A percentile compares a stretch with the other conserved stretches of the same genome.
Conservation (phyloP, 1,140 invertebrate species). For the Zaprionus nigranus region DNA sequence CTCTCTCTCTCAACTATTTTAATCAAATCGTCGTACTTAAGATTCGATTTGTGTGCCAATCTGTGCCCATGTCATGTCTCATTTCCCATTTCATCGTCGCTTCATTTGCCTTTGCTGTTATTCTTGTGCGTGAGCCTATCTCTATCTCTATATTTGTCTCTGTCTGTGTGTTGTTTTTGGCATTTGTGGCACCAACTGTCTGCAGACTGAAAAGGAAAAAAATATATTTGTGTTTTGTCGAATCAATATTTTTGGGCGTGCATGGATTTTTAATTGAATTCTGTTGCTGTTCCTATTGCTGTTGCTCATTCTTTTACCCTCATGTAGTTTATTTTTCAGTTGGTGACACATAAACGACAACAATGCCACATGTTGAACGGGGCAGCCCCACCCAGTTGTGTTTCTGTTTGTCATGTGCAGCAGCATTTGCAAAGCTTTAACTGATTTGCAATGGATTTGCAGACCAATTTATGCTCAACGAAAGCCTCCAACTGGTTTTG, state of each 20-base stretch:
- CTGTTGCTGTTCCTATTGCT: conserved; percentile 4
- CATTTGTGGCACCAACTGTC: conserved; percentile 31
- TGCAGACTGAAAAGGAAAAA: conserved; percentile 25
- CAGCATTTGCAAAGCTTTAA: conserved; percentile 9
- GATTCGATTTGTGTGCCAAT: conserved; percentile 10
- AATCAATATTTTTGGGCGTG: conserved; percentile 73
- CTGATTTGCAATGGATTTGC: conserved; percentile 16
- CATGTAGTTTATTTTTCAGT: conserved; percentile 14
- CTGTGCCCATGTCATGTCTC: conserved; percentile 42
- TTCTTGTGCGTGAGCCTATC: conserved; percentile 12
- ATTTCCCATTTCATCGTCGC: conserved; percentile 26
- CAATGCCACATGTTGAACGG: conserved; percentile 36
- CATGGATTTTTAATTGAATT: conserved; percentile 79
- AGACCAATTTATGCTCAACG: conserved; percentile 4
- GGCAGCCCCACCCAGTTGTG: not conserved
- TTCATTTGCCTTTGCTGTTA: conserved; percentile 31
- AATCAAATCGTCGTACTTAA: conserved; percentile 18
- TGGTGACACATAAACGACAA: conserved; percentile 37
- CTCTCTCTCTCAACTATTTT: conserved; percentile 4
- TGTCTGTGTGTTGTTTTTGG: conserved; percentile 28
- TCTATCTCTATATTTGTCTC: not conserved
- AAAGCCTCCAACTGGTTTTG: conserved; percentile 5
- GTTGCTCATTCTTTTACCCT: conserved; percentile 21
- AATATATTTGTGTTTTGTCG: conserved; percentile 49
- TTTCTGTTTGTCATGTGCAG: conserved; percentile 27